Percentiles rank a stretch among this genome's conserved stretches.
These are phyloP conservation scores for Cossypha niveicapilla DNA, from an alignment of 2,797 vertebrate species.

Conservation along the genomic window DNA sequence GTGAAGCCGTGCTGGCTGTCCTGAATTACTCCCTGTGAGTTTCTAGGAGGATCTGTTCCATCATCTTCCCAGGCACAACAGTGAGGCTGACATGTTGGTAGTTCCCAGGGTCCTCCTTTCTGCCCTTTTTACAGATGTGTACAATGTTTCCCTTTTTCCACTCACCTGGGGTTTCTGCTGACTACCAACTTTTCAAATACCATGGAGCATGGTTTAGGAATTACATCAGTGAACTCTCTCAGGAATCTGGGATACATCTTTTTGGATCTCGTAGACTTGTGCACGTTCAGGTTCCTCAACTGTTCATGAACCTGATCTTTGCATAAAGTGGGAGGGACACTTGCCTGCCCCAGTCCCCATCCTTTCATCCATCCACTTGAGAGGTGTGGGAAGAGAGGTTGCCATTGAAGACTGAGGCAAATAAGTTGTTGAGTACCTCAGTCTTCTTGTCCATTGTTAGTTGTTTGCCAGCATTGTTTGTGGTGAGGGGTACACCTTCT, in stretches of 20 bases:
- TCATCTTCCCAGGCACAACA: not conserved
- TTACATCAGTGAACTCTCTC: not conserved
- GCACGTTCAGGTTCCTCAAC: not conserved
- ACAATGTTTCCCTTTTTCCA: not conserved
- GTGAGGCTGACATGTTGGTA: not conserved
- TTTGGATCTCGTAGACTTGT: not conserved
- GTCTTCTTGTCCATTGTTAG: accelerated
- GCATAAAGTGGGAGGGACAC: not conserved
- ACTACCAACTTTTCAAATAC: not conserved
- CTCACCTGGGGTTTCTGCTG: not conserved
- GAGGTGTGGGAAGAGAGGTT: not conserved
- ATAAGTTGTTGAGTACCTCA: not conserved
- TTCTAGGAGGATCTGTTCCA: not conserved
- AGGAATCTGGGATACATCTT: not conserved
- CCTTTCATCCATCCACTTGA: not conserved
- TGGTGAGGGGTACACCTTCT: not conserved
- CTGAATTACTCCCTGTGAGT: not conserved
- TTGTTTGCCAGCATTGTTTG: not conserved
- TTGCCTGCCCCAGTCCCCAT: not conserved
- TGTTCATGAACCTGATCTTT: not conserved
- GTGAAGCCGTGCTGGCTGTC: not conserved
- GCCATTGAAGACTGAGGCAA: not conserved
- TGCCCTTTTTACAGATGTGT: not conserved
- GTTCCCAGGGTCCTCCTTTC: not conserved
- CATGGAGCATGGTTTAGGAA: accelerated